Evolutionary conservation across 2,797 vertebrate species (phyloP).

Genomic region (Dermochelys coriacea): DNA sequence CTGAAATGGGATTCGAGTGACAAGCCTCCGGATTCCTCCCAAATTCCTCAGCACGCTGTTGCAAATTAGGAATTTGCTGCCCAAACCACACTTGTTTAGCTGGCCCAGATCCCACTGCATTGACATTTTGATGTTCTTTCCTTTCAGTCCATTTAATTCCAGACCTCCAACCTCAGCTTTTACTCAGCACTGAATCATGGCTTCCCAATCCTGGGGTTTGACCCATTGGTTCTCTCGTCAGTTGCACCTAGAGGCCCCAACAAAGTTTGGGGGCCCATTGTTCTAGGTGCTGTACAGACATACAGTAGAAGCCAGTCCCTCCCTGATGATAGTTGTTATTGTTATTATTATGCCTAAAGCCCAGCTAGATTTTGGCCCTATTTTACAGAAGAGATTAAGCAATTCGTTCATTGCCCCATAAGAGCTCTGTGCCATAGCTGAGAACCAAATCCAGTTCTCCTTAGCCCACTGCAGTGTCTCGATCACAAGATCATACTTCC

Average conservation of each 20-base stretch:
- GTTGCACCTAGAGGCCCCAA: background rate
- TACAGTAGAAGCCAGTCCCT: background rate
- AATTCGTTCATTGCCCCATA: background rate
- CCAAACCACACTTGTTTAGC: conserved; percentile 32
- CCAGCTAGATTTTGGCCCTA: background rate
- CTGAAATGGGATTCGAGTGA: conserved; percentile 27
- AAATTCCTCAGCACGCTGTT: conserved; percentile 18
- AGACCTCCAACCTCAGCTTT: background rate
- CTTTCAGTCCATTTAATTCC: background rate
- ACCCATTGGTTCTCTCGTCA: conserved; percentile 1
- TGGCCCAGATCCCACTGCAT: conserved; percentile 22
- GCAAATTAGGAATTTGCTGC: conserved; percentile 44
- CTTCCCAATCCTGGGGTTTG: background rate
- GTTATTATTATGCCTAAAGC: background rate
- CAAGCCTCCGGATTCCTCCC: conserved; percentile 41
- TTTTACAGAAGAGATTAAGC: background rate
- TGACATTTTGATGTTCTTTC: conserved; percentile 49
- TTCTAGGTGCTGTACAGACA: background rate
- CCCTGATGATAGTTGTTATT: background rate
- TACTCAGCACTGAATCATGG: conserved; percentile 1
- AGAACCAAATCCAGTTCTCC: background rate
- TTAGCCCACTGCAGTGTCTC: background rate
- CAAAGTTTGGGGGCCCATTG: background rate
- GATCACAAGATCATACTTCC: background rate
- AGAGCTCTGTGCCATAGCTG: background rate